Conservation (phyloP, 1,140 invertebrate species). For the Tetramorium alpestre region DNA sequence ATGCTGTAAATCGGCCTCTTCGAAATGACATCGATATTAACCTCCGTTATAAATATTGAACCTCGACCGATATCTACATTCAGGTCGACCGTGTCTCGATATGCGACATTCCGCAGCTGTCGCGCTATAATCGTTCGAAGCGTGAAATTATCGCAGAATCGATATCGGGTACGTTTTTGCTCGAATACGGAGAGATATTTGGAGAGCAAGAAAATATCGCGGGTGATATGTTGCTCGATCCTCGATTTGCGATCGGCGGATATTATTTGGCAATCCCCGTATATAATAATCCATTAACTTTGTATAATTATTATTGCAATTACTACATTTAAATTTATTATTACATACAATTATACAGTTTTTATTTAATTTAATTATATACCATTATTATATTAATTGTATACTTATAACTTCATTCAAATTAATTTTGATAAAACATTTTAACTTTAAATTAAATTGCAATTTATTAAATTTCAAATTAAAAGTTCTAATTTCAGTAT, state of each 20-base stretch:
- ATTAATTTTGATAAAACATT: constrained; percentile 3
- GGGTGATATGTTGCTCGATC: neutral
- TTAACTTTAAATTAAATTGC: constrained; percentile 7
- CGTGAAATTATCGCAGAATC: constrained; percentile 74
- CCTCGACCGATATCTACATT: constrained; percentile 55
- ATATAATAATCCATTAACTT: neutral
- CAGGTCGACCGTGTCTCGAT: constrained; percentile 52
- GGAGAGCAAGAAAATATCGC: constrained; percentile 65
- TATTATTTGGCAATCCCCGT: neutral
- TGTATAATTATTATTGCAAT: neutral
- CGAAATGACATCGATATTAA: constrained; percentile 53
- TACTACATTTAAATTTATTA: neutral
- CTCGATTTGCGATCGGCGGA: neutral
- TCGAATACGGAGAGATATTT: constrained; percentile 39
- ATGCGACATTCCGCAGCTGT: constrained; percentile 71
- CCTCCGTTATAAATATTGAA: constrained; percentile 56
- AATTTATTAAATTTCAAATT: constrained; percentile 4
- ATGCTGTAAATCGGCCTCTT: constrained; percentile 16
- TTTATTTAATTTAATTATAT: neutral
- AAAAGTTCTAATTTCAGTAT: neutral
- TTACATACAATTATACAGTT: neutral
- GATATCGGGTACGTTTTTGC: constrained; percentile 70
- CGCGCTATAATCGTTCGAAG: constrained; percentile 71
- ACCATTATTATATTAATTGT: neutral
- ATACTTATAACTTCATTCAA: neutral